Evolutionary conservation across 2,888 invertebrate genomes (phyloP), one percentile per base, ranked within the genome.

Genomic region (Catocala nupta): DNA sequence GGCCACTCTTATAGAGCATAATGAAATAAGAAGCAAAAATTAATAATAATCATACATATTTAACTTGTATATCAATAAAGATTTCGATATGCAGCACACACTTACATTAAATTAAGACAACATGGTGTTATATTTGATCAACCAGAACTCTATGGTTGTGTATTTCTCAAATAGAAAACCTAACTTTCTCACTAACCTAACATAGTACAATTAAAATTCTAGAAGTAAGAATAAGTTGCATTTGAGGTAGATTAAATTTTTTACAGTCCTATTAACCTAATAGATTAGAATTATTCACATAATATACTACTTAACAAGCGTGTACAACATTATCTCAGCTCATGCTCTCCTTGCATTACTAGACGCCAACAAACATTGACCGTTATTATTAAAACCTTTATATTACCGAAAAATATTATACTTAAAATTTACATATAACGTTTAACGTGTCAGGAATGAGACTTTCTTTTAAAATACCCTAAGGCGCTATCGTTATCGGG

Each of bases 201-300:
- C 79, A 81, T 89, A 90, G 83, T 91, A 77, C 75, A 88, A 88
- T 88, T 90, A 88, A 83, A 87, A 82, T 89, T 88, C 91, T 93
- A 92, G 82, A 86, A 88, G 82, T 90, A 91, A 90, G 85, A 88
- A 91, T 92, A 93, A 92, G 91, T 93, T 93, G 87, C 84, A 84
- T 89, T 91, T 94, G 94, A 94, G 94, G 94, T 94, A 94, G 94
- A 93, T 94, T 89, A 90, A 91, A 88, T 91, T 93, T 93, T 93
- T 93, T 93, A 94, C 90, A 93, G 88, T 91, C 93, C 94, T 94
- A 94, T 92, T 94, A 93, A 88, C 91, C 92, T 94, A 94, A 86
- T 82, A 84, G 85, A 92, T 91, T 91, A 92, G 87, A 91, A 92
- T 86, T 92, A 93, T 91, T 91, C 93, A 94, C 91, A 92, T 86